phyloP scores from a whole-genome alignment of 2,113 vertebrate species.

The Narcine bancroftii region DNA sequence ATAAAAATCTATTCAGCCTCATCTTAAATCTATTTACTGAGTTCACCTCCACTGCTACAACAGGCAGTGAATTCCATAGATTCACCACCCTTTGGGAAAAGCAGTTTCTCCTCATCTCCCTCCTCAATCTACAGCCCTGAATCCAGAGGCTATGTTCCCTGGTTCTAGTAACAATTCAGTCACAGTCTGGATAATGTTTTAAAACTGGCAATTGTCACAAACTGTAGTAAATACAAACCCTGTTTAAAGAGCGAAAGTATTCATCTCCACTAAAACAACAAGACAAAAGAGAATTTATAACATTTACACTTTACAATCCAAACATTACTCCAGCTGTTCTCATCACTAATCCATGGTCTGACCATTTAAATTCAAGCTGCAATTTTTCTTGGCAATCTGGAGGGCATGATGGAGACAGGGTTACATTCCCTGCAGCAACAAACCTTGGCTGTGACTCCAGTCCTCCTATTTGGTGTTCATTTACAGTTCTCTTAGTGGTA shows the following conservation, averaged over 20 bases:
- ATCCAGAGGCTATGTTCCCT: no score
- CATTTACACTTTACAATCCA: slow-evolving; percentile 18
- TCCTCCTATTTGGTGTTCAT: background rate
- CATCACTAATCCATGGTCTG: background rate
- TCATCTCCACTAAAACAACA: background rate
- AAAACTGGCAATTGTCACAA: background rate
- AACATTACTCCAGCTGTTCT: background rate
- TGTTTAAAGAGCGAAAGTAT: background rate
- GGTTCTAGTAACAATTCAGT: no score
- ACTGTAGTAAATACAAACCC: background rate
- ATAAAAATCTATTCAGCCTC: no score
- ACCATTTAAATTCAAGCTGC: background rate
- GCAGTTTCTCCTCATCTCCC: no score
- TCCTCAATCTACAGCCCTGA: no score
- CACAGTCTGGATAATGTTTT: background rate
- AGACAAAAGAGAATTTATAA: background rate
- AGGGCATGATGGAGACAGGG: background rate
- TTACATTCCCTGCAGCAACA: background rate
- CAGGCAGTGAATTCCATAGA: no score
- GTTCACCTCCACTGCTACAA: no score
- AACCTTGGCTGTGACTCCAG: background rate
- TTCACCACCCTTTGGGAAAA: no score
- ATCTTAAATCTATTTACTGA: no score
- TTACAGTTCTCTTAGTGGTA: background rate
- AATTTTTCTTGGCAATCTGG: background rate